Conservation (phyloP, 2,797 vertebrate species). For the Melanotaenia trifasciata region DNA sequence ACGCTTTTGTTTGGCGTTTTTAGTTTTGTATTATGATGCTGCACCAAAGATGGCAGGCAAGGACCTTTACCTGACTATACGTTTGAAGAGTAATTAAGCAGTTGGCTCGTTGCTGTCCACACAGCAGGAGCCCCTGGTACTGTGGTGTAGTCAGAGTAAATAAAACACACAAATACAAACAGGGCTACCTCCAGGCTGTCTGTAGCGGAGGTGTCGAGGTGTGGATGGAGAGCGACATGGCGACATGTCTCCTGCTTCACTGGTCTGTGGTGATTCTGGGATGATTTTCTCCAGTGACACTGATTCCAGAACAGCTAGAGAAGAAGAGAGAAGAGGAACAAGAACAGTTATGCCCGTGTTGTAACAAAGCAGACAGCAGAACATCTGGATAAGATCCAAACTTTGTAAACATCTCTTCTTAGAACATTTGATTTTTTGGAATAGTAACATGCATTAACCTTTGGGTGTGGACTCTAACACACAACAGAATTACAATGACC, state of each 20-base stretch:
- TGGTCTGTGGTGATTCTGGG: slow-evolving; percentile 85
- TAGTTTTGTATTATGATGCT: slow-evolving; percentile 22
- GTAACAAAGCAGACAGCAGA: slow-evolving; percentile 1
- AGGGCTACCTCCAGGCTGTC: slow-evolving; percentile 89
- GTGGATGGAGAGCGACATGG: slow-evolving; percentile 94
- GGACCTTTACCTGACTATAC: slow-evolving; percentile 7
- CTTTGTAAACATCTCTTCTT: not conserved
- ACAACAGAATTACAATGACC: not conserved
- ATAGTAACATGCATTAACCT: not conserved
- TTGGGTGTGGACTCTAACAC: not conserved
- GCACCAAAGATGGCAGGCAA: slow-evolving; percentile 12
- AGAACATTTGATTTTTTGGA: slow-evolving; percentile 2
- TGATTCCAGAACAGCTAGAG: slow-evolving; percentile 90
- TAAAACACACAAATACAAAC: slow-evolving; percentile 20
- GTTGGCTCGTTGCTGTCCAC: slow-evolving; percentile 25
- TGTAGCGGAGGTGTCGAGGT: slow-evolving; percentile 93
- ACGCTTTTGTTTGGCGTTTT: slow-evolving; percentile 14
- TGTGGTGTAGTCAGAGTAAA: slow-evolving; percentile 38
- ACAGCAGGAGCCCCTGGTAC: slow-evolving; percentile 15
- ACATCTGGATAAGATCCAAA: not conserved
- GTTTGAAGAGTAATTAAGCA: slow-evolving; percentile 18
- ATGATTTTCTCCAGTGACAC: slow-evolving; percentile 89
- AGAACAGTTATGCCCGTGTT: not conserved
- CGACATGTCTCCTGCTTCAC: slow-evolving; percentile 89
- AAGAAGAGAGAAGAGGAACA: slow-evolving; percentile 23